Evolutionary conservation across 2,113 vertebrate genomes (phyloP).

Genomic region (Aptenodytes patagonicus): DNA sequence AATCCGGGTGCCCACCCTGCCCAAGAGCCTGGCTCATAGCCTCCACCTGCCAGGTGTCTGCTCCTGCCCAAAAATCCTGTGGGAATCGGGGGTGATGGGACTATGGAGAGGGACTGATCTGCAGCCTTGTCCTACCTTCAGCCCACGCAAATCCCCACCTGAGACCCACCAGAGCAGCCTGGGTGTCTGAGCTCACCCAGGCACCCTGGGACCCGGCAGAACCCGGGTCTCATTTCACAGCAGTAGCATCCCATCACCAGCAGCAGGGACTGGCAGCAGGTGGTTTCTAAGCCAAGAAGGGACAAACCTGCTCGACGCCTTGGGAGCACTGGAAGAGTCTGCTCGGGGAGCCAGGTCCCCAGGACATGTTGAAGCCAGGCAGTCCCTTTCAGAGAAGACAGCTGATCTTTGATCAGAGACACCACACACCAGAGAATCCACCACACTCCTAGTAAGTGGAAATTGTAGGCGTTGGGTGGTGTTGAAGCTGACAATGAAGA

Average conservation of each 20-base stretch:
- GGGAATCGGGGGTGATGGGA: not conserved
- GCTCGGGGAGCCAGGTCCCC: rapidly evolving
- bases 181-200: not conserved
- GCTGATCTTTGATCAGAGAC: not conserved
- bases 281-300: not conserved
- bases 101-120: not conserved
- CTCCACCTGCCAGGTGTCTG: not conserved
- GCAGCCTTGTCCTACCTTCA: not conserved
- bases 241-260: not conserved
- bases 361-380: not conserved
- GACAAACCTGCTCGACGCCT: not conserved
- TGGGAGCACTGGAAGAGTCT: not conserved
- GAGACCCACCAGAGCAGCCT: not conserved
- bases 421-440: rapidly evolving
- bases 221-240: rapidly evolving
- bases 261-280: not conserved
- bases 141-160: not conserved
- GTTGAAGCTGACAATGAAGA: slow-evolving; percentile 46
- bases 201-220: not conserved
- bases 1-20: not conserved
- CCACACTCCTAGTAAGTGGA: not conserved
- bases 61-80: not conserved
- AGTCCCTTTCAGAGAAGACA: not conserved
- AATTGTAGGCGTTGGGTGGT: not conserved
- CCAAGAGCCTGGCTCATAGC: not conserved